A percentile compares a stretch with the other conserved stretches of the same genome.
These are phyloP conservation scores for Phenganax subtilis DNA, from an alignment of 92 coral and sea anemone genomes.

Conservation along the genomic window DNA sequence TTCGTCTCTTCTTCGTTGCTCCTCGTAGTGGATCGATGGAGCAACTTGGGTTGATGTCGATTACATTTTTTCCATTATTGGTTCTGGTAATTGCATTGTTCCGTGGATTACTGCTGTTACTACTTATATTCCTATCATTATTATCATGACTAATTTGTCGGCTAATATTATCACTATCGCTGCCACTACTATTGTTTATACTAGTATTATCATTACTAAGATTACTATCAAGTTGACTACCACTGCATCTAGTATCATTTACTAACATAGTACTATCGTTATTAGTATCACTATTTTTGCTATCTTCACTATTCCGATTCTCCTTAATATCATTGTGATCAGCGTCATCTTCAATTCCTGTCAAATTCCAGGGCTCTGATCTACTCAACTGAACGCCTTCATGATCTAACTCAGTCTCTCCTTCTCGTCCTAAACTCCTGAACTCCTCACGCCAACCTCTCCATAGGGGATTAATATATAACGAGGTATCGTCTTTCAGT, in stretches of 20 bases:
- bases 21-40: background rate
- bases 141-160: no score
- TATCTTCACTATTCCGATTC: background rate
- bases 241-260: no score
- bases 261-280: no score
- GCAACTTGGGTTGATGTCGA: background rate
- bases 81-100: background rate
- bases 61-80: background rate
- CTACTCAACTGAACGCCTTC: background rate
- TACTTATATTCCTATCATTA: background rate
- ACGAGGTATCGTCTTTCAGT: slow-evolving; percentile 7
- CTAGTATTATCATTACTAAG: no score
- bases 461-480: slow-evolving; percentile 15
- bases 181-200: background rate
- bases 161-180: background rate
- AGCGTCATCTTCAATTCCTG: background rate
- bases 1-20: slow-evolving; percentile 17
- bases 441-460: slow-evolving; percentile 7
- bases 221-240: no score
- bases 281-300: background rate
- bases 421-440: background rate
- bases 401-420: background rate
- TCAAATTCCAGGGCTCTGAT: slow-evolving; percentile 12
- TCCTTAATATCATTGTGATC: background rate
- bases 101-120: background rate